phyloP scores from a whole-genome alignment of 2,888 invertebrate genomes.

The Sclerodermus sp. region DNA sequence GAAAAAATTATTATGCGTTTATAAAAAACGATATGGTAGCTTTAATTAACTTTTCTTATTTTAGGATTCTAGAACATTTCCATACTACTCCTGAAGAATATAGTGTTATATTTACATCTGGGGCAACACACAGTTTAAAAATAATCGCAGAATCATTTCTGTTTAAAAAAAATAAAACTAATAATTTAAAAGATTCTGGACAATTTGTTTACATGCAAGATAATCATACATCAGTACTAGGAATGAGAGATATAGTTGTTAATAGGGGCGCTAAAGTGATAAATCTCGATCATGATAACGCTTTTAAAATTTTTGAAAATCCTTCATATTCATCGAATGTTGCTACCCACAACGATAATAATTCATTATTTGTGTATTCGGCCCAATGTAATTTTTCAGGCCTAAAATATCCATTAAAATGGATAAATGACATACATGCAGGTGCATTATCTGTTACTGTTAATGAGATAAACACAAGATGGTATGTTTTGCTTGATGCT shows the following conservation, averaged over 20 bases:
- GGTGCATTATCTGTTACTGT: conserved; percentile 62
- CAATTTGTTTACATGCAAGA: conserved; percentile 81
- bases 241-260: conserved; percentile 78
- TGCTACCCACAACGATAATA: conserved; percentile 28
- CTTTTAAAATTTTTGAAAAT: conserved; percentile 59
- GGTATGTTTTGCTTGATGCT: conserved; percentile 84
- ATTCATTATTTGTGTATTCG: conserved; percentile 80
- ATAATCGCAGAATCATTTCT: conserved; percentile 79
- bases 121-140: conserved; percentile 87
- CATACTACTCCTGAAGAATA: conserved; percentile 80
- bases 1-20: conserved; percentile 1
- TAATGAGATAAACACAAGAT: conserved; percentile 60
- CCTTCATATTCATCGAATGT: background rate
- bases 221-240: conserved; percentile 94
- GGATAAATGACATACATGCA: conserved; percentile 67
- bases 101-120: conserved; percentile 89
- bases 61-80: conserved; percentile 81
- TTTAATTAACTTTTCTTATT: conserved; percentile 25
- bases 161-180: conserved; percentile 53
- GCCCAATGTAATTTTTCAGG: conserved; percentile 97
- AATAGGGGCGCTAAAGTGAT: conserved; percentile 62
- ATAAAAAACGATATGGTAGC: conserved; percentile 1
- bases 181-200: conserved; percentile 54
- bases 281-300: conserved; percentile 65
- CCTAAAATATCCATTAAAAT: conserved; percentile 78